These are phyloP conservation scores for Taeniopygia guttata DNA, from an alignment of 2,797 vertebrate species.

Conservation along the genomic window DNA sequence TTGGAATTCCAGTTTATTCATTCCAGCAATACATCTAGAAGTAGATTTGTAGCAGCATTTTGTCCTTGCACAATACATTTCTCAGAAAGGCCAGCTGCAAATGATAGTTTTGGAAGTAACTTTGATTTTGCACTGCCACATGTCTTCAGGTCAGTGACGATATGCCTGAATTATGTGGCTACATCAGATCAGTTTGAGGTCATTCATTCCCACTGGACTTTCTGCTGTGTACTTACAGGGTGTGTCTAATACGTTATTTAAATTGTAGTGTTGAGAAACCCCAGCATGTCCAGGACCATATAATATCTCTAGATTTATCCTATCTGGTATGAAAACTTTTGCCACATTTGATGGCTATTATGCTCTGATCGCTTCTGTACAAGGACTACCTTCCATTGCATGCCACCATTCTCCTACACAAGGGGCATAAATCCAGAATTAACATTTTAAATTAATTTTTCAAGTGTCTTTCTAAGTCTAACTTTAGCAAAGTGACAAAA, in stretches of 20 bases:
- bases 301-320: background rate
- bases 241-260: background rate
- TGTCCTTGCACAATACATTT: background rate
- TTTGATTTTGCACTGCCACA: background rate
- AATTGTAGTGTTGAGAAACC: background rate
- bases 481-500: background rate
- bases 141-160: background rate
- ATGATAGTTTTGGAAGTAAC: background rate
- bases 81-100: background rate
- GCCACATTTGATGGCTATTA: background rate
- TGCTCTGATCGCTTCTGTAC: background rate
- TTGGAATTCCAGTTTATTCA: background rate
- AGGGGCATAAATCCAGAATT: background rate
- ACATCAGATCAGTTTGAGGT: background rate
- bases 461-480: background rate
- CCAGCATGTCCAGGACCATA: background rate
- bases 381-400: no score
- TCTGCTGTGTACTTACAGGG: background rate
- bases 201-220: background rate
- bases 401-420: background rate
- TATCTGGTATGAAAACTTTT: background rate
- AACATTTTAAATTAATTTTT: background rate
- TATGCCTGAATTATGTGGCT: background rate
- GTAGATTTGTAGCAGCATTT: background rate
- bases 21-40: background rate